Base-by-base conservation (phyloP, 2,888 invertebrate species). In the Trisateles emortualis region DNA sequence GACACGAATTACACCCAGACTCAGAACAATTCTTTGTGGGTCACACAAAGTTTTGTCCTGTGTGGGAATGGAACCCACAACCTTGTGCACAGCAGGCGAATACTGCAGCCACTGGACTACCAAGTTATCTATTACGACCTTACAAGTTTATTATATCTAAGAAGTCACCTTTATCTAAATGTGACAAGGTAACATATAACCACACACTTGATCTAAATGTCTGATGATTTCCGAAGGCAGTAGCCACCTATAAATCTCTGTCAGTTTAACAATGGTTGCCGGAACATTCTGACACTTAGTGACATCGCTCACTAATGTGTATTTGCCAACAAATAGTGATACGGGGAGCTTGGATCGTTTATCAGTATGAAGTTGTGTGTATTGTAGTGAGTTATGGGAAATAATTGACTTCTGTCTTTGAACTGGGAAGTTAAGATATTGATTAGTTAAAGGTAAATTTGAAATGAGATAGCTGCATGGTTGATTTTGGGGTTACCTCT, bases 211-310 rank as follows among this genome's bases (percentile, higher is more conserved):
- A 14, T 32, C 41, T 52, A 53, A 67, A 54, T 50, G 41, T 29
- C 45, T 22, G 50, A 53, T 47, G 60, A 68, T 60, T 60, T 68
- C 67, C 67, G 50, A 54, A 35, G 5, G 30, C 48, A 45, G 47
- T 50, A 45, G 33, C 40, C 42, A 6, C 32, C 45, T 53, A 68
- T 68, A 71, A 71, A 68, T 68, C 68, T 60, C 51, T 50, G 72
- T 64, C 68, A 4, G 9, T 1, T 13, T 36, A 45, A 68, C 68
- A 68, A 68, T 71, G 60, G 55, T 49, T 22, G 14, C 59, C 72
- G 68, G 68, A 64, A 71, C 55, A 41, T 24, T 13, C 50, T 63
- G 72, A 68, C 72, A 63, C 64, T 55, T 46, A 47, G 38, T 14
- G 32, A 50, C 44, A 52, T 71, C 68, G 64, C 45, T 44, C 30